Base-by-base conservation (phyloP, 2,113 vertebrate genomes). In the Neodontobutis hainanensis region DNA sequence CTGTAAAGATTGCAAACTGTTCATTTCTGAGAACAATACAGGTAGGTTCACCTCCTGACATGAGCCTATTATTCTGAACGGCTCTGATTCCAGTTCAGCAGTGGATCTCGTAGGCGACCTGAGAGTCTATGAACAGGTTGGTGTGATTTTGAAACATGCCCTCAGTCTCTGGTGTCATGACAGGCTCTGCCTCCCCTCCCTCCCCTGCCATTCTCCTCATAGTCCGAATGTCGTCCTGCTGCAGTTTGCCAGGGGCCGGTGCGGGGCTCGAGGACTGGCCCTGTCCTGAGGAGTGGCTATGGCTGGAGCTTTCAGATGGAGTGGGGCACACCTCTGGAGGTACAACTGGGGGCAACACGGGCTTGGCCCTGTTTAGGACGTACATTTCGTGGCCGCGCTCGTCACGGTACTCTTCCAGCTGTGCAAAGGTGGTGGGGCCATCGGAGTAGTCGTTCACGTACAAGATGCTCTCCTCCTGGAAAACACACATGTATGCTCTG, bases 391-490 rank as follows among this genome's bases (percentile, higher is more conserved):
- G 94, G 66, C 95, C 95, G 0, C 90, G 88, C 66, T 94, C 94
- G 3, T 94, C 95, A 0, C 95, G 92, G 76, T 95, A 95, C 74
- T 96, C 95, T 70, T 96, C 95, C 45, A 97, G 90, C 88, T 96
- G 95, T 50, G 95, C 95, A 0, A 95, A 96, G 47, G 94, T 95
- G 76, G 93, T 95, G 47, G 95, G 95, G 8, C 94, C 95, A 0
- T 97, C 95, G 0, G 95, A 96, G 81, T 95, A 96, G 90, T 96
- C 95, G 11, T 95, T 95, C 75, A 94, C 92, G 4, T 95, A 97
- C 8, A 96, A 90, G 78, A 95, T 91, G 84, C 92, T 94, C 75
- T 95, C 94, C 38, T 94, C 94, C 89, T 90, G 85, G 67, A 32
- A 15, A 59, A 19, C 32, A 51, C 47, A 61, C 63, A 46, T 48